These are phyloP conservation scores for Erethizon dorsatum DNA, from an alignment of 2,797 vertebrate species.

Conservation along the genomic window DNA sequence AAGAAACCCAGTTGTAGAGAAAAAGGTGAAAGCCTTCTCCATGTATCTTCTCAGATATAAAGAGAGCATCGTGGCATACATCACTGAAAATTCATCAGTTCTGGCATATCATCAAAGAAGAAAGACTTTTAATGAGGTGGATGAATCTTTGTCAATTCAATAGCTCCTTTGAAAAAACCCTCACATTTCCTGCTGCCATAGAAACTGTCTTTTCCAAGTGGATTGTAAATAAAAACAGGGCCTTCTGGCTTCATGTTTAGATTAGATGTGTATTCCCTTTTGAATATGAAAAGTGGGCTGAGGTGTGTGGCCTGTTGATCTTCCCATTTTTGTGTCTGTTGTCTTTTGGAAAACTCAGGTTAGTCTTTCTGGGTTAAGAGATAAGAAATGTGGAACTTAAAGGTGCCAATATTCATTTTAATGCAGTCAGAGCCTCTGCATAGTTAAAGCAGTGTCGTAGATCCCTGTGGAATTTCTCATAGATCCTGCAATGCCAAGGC, in stretches of 20 bases:
- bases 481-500: neutral
- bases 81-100: constrained; percentile 64
- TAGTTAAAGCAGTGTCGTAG: neutral
- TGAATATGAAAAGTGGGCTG: constrained; percentile 72
- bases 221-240: constrained; percentile 80
- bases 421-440: neutral
- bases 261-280: constrained; percentile 74
- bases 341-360: constrained; percentile 32
- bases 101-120: constrained; percentile 75
- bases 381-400: constrained; percentile 15
- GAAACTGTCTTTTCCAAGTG: constrained; percentile 84
- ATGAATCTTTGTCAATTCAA: constrained; percentile 81
- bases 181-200: constrained; percentile 83
- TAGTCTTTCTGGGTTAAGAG: constrained; percentile 77
- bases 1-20: constrained; percentile 32
- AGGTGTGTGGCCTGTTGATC: constrained; percentile 51
- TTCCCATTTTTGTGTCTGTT: constrained; percentile 59
- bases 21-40: constrained; percentile 63
- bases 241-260: constrained; percentile 78
- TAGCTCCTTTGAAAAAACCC: constrained; percentile 65
- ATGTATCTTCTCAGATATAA: constrained; percentile 42
- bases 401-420: constrained; percentile 35
- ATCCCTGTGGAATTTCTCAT: neutral
- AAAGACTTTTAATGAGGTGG: constrained; percentile 80
- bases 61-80: constrained; percentile 34